Conservation (phyloP, 2,797 vertebrate genomes). For the Gambelia wislizenii region DNA sequence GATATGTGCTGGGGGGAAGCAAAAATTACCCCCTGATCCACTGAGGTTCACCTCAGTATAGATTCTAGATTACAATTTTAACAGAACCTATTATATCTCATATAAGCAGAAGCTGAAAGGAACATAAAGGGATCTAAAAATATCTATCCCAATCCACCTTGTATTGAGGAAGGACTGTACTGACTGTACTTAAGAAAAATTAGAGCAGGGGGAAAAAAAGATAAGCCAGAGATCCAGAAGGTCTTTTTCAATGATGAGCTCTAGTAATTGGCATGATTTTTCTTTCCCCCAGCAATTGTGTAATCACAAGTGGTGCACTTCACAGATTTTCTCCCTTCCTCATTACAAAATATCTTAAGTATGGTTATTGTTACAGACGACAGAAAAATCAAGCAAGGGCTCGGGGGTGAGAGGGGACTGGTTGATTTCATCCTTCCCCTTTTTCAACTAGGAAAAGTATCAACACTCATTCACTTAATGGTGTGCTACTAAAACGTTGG, state of each 20-base stretch:
- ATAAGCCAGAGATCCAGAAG: conserved; percentile 28
- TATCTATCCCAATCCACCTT: background rate
- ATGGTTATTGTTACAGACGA: conserved; percentile 53
- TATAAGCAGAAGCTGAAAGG: background rate
- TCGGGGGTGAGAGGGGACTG: conserved; percentile 20
- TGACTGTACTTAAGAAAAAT: conserved; percentile 2
- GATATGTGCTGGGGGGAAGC: too few relatives aligned
- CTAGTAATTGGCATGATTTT: conserved; percentile 25
- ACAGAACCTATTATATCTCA: conserved; percentile 5
- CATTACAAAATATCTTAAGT: conserved; percentile 51
- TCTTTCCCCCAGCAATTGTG: conserved; percentile 17
- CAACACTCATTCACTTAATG: background rate
- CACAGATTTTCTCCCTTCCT: conserved; percentile 39
- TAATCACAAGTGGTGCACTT: conserved; percentile 64
- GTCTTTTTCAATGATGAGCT: conserved; percentile 22
- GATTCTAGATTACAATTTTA: conserved; percentile 20
- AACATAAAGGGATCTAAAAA: background rate
- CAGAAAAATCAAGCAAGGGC: conserved; percentile 46
- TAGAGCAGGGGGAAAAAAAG: background rate
- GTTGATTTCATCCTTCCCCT: background rate
- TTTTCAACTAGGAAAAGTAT: conserved; percentile 29
- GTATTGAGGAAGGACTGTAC: background rate
- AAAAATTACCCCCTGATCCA: too few relatives aligned
- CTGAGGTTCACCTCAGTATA: too few relatives aligned
- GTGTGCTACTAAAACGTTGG: background rate